These are phyloP conservation scores for Pinctada fucata DNA, from an alignment of 2,888 invertebrate species.

Conservation along the genomic window DNA sequence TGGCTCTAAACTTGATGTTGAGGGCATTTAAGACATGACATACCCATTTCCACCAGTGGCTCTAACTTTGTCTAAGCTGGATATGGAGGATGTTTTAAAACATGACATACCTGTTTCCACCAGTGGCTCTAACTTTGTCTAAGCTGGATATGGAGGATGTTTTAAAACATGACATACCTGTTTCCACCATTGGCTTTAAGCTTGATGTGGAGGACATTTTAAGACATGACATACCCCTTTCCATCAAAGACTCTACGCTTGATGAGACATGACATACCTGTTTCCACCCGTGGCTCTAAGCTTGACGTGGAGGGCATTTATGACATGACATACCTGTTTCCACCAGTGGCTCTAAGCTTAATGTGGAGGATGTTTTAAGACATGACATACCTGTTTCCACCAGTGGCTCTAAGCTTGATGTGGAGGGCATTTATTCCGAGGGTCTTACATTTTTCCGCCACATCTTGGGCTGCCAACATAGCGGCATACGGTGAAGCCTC, in stretches of 20 bases:
- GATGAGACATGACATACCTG: slow-evolving; percentile 69
- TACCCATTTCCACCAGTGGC: slow-evolving; percentile 96
- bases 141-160: slow-evolving; percentile 92
- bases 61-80: slow-evolving; percentile 84
- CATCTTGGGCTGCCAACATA: slow-evolving; percentile 99
- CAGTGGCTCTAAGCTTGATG: slow-evolving; percentile 98
- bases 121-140: slow-evolving; percentile 87
- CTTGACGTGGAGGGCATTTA: slow-evolving; percentile 98
- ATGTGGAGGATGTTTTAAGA: slow-evolving; percentile 85
- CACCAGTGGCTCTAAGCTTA: slow-evolving; percentile 98
- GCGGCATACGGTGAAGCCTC: slow-evolving; percentile 99
- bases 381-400: slow-evolving; percentile 85
- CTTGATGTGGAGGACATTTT: slow-evolving; percentile 97
- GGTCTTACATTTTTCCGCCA: slow-evolving; percentile 98
- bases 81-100: slow-evolving; percentile 98
- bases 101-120: slow-evolving; percentile 90
- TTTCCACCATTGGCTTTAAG: slow-evolving; percentile 99
- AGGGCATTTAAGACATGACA: slow-evolving; percentile 95
- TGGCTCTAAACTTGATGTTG: slow-evolving; percentile 98
- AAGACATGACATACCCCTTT: too few species aligned
- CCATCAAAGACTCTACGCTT: too few species aligned
- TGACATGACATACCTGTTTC: slow-evolving; percentile 90
- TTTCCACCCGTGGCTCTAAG: slow-evolving; percentile 99
- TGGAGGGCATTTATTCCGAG: slow-evolving; percentile 98
- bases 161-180: slow-evolving; percentile 69